Base-by-base conservation (phyloP, 2,113 vertebrate species). In the Lepus europaeus region DNA sequence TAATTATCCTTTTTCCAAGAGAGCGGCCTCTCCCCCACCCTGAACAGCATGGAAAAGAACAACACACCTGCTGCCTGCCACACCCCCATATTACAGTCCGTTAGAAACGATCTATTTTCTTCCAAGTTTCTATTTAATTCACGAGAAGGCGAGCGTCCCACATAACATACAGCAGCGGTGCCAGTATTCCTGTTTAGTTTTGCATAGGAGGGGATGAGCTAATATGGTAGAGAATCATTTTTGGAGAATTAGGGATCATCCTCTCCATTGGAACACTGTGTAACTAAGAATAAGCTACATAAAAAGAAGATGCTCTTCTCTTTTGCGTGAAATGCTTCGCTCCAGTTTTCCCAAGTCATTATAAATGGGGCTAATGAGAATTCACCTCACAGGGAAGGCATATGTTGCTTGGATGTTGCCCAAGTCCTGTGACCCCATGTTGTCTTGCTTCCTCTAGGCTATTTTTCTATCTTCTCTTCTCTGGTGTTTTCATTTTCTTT, bases 71-170 rank as follows among this genome's bases (percentile, higher is more conserved):
- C 59, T 23, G 20, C 45, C 51, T 13, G 20, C 39, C 63, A 53
- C 63, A 39, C 76, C 31, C 63, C 79, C 45, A 25, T 82, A 33
- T 2, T 9, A 25, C 53, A 19, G 69, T 64, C 77, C 74, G 51
- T 91, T 90, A 23, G 49, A 83, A 90, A 92, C 61, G 45, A 36
- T 39, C 31, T 89, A 53, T 89, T 76, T 73, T 92, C 33, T 70
- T 36, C 56, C 63, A 79, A 79, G 74, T 92, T 86, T 83, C 92
- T 86, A 9, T 97, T 87, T 87, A 85, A 94, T 53, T 90, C 82
- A 4, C 2, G 53, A 76, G 78, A 86, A 93, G 88, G 80, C 16
- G 27, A 53, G 14, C 31, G 16, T 78, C 73, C 85, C 82, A 78
- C 81, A 25, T 56, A 63, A 45, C 59, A 56, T 0, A 74, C 61